A percentile compares a stretch with the other conserved stretches of the same genome.
Evolutionary conservation across 2,888 invertebrate genomes (phyloP).

Genomic region (Gordius sp.): DNA sequence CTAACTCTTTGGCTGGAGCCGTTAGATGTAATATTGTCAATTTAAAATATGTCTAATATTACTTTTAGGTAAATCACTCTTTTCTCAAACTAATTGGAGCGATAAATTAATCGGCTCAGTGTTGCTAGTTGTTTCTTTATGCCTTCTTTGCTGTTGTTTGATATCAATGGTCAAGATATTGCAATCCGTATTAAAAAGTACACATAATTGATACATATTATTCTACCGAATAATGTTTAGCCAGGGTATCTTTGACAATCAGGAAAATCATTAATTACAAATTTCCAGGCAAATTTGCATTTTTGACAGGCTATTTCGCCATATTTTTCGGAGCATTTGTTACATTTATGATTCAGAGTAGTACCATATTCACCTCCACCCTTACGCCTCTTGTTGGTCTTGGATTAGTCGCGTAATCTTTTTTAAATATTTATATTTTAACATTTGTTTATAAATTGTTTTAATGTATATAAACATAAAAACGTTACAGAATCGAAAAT

Average conservation of each 20-base stretch:
- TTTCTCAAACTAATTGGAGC: constrained; percentile 24
- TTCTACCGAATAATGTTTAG: constrained; percentile 19
- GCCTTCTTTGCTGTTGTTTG: constrained; percentile 31
- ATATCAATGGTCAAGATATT: constrained; percentile 33
- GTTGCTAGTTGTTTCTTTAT: constrained; percentile 30
- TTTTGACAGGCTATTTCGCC: constrained; percentile 34
- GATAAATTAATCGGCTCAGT: constrained; percentile 31
- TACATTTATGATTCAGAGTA: constrained; percentile 35
- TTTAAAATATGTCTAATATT: neutral
- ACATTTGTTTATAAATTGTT: neutral
- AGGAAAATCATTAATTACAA: constrained; percentile 30
- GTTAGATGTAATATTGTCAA: neutral
- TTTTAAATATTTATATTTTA: neutral
- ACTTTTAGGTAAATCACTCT: constrained; percentile 20
- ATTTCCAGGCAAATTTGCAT: constrained; percentile 28
- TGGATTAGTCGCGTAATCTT: constrained; percentile 28
- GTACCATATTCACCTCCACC: constrained; percentile 31
- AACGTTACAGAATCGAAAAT: constrained; percentile 29
- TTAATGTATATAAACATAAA: neutral
- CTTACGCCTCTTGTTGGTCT: constrained; percentile 36
- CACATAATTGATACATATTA: neutral
- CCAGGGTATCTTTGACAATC: constrained; percentile 24
- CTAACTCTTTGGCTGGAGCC: neutral
- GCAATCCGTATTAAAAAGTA: constrained; percentile 28
- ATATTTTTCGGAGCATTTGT: constrained; percentile 33